These are phyloP conservation scores for Hapalemur alaotrensis DNA, from an alignment of 2,797 vertebrate species.

Conservation along the genomic window DNA sequence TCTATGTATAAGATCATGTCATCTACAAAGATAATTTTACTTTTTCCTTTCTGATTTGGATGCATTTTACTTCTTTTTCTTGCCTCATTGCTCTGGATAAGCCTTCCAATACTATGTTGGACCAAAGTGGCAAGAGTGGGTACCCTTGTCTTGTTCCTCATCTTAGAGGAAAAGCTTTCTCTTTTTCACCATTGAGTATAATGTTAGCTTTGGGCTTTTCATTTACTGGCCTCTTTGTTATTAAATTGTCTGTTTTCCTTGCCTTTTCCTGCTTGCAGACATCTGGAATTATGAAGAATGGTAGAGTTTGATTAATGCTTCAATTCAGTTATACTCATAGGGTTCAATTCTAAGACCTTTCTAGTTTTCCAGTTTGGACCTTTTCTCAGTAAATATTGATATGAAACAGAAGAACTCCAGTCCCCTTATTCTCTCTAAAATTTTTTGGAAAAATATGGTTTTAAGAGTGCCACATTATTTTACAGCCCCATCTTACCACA, in stretches of 20 bases:
- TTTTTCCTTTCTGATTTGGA: neutral
- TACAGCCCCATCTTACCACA: neutral
- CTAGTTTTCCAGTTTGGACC: neutral
- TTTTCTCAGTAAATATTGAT: constrained; percentile 32
- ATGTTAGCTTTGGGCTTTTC: neutral
- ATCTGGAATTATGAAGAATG: neutral
- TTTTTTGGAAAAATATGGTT: neutral
- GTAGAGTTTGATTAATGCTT: neutral
- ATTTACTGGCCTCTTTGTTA: neutral
- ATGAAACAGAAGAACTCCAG: constrained; percentile 12
- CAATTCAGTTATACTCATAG: neutral
- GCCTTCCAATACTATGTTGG: neutral
- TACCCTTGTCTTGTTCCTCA: neutral
- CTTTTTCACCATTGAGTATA: neutral
- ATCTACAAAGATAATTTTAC: neutral
- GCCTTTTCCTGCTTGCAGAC: neutral
- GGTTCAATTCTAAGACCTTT: neutral
- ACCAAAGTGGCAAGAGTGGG: neutral
- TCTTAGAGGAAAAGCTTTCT: neutral
- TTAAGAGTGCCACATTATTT: neutral
- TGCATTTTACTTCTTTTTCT: constrained; percentile 13
- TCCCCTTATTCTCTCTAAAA: neutral
- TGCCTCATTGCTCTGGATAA: neutral
- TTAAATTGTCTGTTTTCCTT: neutral
- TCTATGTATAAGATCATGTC: neutral